phyloP scores from a whole-genome alignment of 2,113 vertebrate species.

The Neolamprologus ventralis region DNA sequence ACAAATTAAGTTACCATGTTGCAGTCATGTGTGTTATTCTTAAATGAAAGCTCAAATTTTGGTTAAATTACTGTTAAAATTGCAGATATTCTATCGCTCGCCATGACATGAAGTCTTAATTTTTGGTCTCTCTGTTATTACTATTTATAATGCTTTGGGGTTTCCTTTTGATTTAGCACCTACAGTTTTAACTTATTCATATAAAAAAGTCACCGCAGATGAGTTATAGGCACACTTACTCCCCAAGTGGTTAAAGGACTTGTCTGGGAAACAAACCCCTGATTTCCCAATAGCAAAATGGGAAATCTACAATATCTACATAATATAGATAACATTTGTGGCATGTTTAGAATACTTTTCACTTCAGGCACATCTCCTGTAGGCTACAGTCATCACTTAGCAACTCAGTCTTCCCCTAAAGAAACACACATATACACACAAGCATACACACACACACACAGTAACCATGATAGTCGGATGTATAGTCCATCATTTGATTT shows the following conservation, averaged over 20 bases:
- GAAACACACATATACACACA: background rate
- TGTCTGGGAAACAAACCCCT: background rate
- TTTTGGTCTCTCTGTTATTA: background rate
- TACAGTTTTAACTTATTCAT: background rate
- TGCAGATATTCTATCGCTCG: background rate
- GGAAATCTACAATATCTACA: too few species aligned
- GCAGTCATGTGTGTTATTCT: background rate
- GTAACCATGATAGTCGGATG: background rate
- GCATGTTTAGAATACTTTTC: background rate
- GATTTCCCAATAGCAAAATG: background rate
- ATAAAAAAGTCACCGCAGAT: background rate
- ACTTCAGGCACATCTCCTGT: background rate
- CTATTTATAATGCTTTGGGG: background rate
- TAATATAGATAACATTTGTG: background rate
- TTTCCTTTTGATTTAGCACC: background rate
- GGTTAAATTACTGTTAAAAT: background rate
- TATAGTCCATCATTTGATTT: slow-evolving; percentile 58
- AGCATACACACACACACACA: background rate
- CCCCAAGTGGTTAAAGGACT: background rate
- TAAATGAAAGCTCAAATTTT: background rate
- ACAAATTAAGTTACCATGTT: background rate
- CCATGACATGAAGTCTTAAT: background rate
- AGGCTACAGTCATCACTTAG: background rate
- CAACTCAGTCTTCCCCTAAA: background rate
- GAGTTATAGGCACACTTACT: background rate